Conservation (phyloP, 23 tunicate genomes). For the Trididemnum nubilum region DNA sequence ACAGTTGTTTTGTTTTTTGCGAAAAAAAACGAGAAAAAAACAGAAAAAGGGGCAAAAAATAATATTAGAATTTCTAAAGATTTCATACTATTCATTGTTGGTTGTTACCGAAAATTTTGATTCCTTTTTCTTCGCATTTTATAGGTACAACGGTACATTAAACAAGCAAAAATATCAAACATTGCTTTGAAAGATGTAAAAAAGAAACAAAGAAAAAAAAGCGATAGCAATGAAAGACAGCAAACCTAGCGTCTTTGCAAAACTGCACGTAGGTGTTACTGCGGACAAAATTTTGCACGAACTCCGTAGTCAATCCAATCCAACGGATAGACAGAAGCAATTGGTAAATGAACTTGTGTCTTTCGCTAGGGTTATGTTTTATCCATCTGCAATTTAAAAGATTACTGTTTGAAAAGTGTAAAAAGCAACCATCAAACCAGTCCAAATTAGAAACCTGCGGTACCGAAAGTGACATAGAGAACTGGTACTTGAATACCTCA, state of each 20-base stretch:
- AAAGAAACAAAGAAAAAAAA: too few relatives aligned
- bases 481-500: too few relatives aligned
- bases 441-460: too few relatives aligned
- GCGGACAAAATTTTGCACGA: conserved; percentile 17
- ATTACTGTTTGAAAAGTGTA: background rate
- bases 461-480: too few relatives aligned
- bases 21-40: background rate
- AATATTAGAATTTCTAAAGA: background rate
- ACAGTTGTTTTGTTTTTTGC: too few relatives aligned
- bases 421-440: background rate
- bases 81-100: too few relatives aligned
- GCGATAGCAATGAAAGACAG: too few relatives aligned
- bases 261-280: background rate
- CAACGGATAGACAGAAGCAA: conserved; percentile 33
- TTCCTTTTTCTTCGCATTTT: too few relatives aligned
- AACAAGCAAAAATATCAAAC: too few relatives aligned
- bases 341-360: conserved; percentile 22
- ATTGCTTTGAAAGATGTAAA: too few relatives aligned
- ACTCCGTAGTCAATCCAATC: conserved; percentile 18
- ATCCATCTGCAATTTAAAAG: conserved; percentile 26
- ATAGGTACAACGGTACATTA: too few relatives aligned
- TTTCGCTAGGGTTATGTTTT: background rate
- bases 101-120: too few relatives aligned
- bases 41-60: background rate
- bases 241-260: conserved; percentile 30